Evolutionary conservation across 2,888 invertebrate species (phyloP).

Genomic region (Drosophila pullipes): DNA sequence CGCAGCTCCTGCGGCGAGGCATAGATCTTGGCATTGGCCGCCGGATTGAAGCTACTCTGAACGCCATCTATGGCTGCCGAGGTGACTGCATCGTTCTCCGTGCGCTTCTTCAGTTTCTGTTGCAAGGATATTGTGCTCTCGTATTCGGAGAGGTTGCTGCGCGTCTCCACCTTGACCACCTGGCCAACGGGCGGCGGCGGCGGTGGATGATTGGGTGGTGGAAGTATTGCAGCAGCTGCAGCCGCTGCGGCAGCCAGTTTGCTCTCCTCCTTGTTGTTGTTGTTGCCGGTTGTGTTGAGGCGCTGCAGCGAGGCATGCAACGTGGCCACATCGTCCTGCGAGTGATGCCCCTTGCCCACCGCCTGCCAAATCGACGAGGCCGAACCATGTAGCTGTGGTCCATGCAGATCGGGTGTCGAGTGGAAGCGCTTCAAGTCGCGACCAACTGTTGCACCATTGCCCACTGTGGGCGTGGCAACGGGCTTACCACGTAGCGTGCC

Average conservation of each 20-base stretch:
- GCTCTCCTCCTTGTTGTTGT: constrained; percentile 30
- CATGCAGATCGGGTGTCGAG: constrained; percentile 93
- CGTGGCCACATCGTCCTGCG: constrained; percentile 90
- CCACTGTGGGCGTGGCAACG: constrained; percentile 84
- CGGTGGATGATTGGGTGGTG: constrained; percentile 93
- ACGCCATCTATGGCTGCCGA: constrained; percentile 86
- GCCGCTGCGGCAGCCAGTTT: background rate
- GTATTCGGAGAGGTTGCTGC: constrained; percentile 85
- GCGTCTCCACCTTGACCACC: constrained; percentile 89
- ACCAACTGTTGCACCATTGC: constrained; percentile 51
- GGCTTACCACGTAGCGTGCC: constrained; percentile 85
- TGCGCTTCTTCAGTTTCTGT: constrained; percentile 83
- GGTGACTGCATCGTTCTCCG: constrained; percentile 81
- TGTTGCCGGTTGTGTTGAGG: constrained; percentile 82
- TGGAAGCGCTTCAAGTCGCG: constrained; percentile 91
- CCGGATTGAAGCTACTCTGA: constrained; percentile 95
- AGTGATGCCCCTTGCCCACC: constrained; percentile 87
- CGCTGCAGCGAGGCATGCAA: constrained; percentile 85
- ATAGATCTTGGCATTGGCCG: constrained; percentile 93
- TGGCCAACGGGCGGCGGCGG: constrained; percentile 91
- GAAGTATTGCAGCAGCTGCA: constrained; percentile 84
- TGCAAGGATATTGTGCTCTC: constrained; percentile 85
- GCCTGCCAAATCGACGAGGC: constrained; percentile 84
- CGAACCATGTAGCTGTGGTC: constrained; percentile 85
- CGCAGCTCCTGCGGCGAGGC: constrained; percentile 95